Conservation (phyloP, 2,113 vertebrate species). For the Heteronetta atricapilla region DNA sequence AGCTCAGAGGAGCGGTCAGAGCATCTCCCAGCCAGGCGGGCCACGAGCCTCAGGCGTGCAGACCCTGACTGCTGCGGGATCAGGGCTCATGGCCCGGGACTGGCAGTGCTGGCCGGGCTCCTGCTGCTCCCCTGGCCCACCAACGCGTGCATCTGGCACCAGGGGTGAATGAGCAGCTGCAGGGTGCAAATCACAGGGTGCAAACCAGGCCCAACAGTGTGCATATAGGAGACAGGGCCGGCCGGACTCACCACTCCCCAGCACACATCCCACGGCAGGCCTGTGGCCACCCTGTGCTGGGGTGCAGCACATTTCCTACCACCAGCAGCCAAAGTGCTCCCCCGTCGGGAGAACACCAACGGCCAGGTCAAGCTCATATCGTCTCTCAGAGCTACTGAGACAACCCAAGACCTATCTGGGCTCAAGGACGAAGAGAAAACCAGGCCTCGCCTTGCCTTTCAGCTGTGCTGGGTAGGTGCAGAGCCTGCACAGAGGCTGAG, state of each 20-base stretch:
- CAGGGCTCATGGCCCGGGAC: background rate
- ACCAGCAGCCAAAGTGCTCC: background rate
- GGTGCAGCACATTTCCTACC: background rate
- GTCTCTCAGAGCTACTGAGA: background rate
- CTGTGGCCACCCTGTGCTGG: background rate
- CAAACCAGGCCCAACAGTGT: background rate
- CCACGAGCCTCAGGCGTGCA: background rate
- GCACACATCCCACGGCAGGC: background rate
- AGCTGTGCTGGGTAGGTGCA: background rate
- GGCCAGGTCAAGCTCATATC: background rate
- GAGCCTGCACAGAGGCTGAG: background rate
- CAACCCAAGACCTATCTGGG: background rate
- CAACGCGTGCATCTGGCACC: accelerated
- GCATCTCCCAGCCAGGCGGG: background rate
- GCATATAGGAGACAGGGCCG: background rate
- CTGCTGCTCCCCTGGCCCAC: background rate
- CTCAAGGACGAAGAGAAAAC: background rate
- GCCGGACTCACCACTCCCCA: accelerated
- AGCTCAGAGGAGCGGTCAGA: background rate
- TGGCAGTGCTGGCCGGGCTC: background rate
- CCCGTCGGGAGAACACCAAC: background rate
- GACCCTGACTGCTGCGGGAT: background rate
- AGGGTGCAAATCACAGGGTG: no score
- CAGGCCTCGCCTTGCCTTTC: background rate
- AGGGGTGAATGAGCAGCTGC: no score